phyloP scores from a whole-genome alignment of 1,140 invertebrate species.

The Caenorhabditis briggsae region DNA sequence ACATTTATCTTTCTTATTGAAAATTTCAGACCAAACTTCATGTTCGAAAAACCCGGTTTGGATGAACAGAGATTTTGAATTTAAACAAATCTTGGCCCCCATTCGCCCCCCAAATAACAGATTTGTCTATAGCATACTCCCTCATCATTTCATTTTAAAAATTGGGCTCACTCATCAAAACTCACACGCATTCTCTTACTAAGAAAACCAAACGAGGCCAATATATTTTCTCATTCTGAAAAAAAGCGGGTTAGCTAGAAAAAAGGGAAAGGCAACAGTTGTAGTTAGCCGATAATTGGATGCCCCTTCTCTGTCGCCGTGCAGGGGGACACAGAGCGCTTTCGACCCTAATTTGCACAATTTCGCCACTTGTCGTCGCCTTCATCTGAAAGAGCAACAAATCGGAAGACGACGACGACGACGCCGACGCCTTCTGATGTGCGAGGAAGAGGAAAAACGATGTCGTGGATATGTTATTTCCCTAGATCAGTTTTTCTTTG shows the following conservation, averaged over 20 bases:
- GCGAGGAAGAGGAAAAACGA: not conserved
- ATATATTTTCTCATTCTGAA: not conserved
- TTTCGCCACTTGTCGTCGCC: slow-evolving; percentile 37
- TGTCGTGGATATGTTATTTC: not conserved
- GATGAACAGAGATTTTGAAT: too few species aligned
- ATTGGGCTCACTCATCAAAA: not conserved
- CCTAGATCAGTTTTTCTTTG: not conserved
- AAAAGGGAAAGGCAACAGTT: not conserved
- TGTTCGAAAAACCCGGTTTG: too few species aligned
- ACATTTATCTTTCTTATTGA: too few species aligned
- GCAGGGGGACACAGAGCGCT: too few species aligned
- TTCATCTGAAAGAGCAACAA: not conserved
- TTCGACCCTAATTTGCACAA: slow-evolving; percentile 40
- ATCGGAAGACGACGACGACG: slow-evolving; percentile 20
- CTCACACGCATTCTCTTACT: not conserved
- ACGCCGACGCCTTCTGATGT: slow-evolving; percentile 29
- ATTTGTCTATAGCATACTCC: too few species aligned
- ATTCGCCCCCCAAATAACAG: too few species aligned
- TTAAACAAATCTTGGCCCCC: too few species aligned
- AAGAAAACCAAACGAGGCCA: slow-evolving; percentile 30
- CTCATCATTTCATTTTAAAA: not conserved
- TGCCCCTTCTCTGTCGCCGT: not conserved
- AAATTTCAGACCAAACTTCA: too few species aligned
- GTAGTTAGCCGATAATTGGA: slow-evolving; percentile 56
- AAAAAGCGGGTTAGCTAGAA: too few species aligned